Conservation (phyloP, 2,797 vertebrate species). For the Notamacropus eugenii region DNA sequence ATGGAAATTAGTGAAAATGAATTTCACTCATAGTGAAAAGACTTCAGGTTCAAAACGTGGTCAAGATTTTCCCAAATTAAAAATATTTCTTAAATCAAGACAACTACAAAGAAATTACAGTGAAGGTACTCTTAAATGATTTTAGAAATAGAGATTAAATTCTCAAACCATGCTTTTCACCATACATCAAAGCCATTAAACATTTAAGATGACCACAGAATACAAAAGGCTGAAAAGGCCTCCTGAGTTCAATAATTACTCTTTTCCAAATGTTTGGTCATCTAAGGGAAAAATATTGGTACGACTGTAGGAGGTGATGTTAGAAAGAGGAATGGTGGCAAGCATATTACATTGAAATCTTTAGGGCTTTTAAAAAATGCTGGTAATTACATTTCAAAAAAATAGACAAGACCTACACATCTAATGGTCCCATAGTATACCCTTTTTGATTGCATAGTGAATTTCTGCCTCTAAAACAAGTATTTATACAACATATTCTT, state of each 20-base stretch:
- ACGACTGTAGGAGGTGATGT: neutral
- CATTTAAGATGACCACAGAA: conserved; percentile 31
- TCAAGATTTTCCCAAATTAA: conserved; percentile 38
- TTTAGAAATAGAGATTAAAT: conserved; percentile 20
- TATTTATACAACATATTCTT: neutral
- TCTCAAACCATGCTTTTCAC: conserved; percentile 52
- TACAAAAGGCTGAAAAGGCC: conserved; percentile 28
- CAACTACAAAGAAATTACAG: conserved; percentile 29
- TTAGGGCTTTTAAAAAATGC: neutral
- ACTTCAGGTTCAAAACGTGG: neutral
- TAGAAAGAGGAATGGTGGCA: neutral
- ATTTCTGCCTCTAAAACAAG: neutral
- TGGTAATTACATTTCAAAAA: neutral
- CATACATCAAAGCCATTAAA: conserved; percentile 60
- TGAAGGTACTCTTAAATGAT: neutral
- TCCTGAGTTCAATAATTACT: conserved; percentile 55
- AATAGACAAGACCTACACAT: neutral
- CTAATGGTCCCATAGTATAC: neutral
- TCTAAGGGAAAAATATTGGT: neutral
- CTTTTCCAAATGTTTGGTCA: neutral
- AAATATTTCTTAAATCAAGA: conserved; percentile 46
- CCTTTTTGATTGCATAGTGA: neutral
- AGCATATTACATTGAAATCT: neutral
- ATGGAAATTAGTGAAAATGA: neutral
- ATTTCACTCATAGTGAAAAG: neutral